Evolutionary conservation across 2,888 invertebrate genomes (phyloP), one percentile per base, ranked within the genome.

Genomic region (Drosophila suboccidentalis): DNA sequence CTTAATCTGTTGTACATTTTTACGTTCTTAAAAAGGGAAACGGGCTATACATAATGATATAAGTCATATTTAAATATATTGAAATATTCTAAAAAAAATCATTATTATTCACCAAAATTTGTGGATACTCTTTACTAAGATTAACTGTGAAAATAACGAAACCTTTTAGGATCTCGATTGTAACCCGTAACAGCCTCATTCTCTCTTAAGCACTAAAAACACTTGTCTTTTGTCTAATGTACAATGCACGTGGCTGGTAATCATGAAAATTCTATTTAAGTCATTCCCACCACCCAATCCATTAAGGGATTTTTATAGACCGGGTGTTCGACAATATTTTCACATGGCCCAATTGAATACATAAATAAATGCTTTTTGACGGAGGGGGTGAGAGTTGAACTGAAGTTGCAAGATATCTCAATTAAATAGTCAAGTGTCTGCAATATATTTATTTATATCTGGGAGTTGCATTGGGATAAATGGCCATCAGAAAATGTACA

Each of bases 401-500:
- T 53, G 36, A 41, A 41, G 46, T 38, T 63, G 64, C 78, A 78
- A 74, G 76, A 58, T 74, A 60, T 46, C 53, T 75, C 78, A 75
- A 79, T 89, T 86, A 81, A 80, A 80, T 73, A 71, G 74, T 82
- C 84, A 81, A 89, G 87, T 83, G 89, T 76, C 66, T 44, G 71
- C 61, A 38, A 57, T 75, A 57, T 46, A 71, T 44, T 32, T 63
- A 29, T 55, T 29, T 61, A 58, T 54, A 71, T 36, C 0, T 11
- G 6, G 5, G 5, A 32, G 1, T 19, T n/a, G 22, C 6, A n/a
- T 13, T n/a, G 19, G 19, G 36, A 11, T 8, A 13, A 19, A 34
- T 17, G 49, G 11, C n/a, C 9, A 17, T 17, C 13, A 8, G 9
- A 34, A 9, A 15, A 11, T 3, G 10, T 22, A 22, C n/a, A 36